Base-by-base conservation (phyloP, 2,113 vertebrate species). In the Leucosticte australis region DNA sequence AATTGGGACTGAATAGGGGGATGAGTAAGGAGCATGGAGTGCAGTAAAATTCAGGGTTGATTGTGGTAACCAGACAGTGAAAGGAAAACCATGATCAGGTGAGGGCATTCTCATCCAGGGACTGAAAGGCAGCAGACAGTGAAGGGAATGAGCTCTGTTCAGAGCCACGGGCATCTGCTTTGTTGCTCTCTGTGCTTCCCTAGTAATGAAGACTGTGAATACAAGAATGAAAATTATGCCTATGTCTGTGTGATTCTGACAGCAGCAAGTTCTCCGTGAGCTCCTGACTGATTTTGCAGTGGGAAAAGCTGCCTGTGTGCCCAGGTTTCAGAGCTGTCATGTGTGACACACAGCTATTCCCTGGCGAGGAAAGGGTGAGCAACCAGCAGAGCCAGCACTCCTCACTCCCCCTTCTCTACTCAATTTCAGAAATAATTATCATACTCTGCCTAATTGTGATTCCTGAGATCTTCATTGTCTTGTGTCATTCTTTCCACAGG, bases 221-320 rank as follows among this genome's bases (percentile, higher is more conserved):
- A 62, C 46, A 53, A 50, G 88, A 77, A 52, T 24, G 69, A 55
- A 57, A 93, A 90, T 83, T 86, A 95, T 94, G 94, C 83, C 67
- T 12, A 28, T 70, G 59, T 77, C 83, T 31, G 2, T 90, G 79
- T 74, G 92, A 77, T 90, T 95, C 57, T 96, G 96, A 92, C 95
- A 95, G 95, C 78, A 94, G 31, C 88, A 50, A 7, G 33, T 69
- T 92, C 76, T 47, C 7, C 26, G 5, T 22, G 22, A 47, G 60
- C 83, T 83, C 41, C 19, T 86, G 92, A 77, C 46, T 92, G 92
- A 73, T 76, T 33, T n/a, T 65, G 79, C 67, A 67, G 94, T 74
- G 92, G 92, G 83, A 77, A 80, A 88, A 46, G 37, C 9, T 69
- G 96, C 71, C 50, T 35, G 5, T 44, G 85, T 70, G 86, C 83